Base-by-base conservation (phyloP, 2,888 invertebrate species). In the Chalcis sispes region DNA sequence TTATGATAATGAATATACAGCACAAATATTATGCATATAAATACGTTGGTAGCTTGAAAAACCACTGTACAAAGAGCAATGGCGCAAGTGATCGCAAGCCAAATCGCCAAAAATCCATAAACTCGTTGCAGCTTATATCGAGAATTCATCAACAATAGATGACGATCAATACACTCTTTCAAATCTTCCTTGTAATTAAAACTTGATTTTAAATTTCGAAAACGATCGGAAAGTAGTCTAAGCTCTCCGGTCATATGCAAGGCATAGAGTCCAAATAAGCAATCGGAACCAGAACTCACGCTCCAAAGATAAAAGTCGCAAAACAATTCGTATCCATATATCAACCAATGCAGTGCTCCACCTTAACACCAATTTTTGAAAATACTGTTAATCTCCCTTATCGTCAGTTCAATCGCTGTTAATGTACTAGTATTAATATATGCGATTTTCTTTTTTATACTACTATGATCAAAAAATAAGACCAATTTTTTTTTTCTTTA, bases 211-310 rank as follows among this genome's bases (percentile, higher is more conserved):
- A 79, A 36, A 36, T 78, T 79, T 0, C 27, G 42, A 46, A 82
- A 79, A 0, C 79, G 67, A 29, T 61, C 62, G 0, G 80, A 67
- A 29, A 83, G 76, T 15, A 77, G 77, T 5, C 80, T 79, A 15
- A 85, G 62, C 29, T 82, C 77, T 1, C 82, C 81, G 0, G 78
- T 71, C 61, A 85, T 81, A 54, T 83, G 83, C 52, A 83, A 82
- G 13, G 82, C 42, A 42, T 82, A 82, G 13, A 81, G 77, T 8
- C 83, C 82, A 64, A 84, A 84, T 3, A 83, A 71, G 0, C 77
- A 77, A 36, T 85, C 84, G 2, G 80, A 78, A 0, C 81, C 78
- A 10, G 7, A 27, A 1, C 25, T 73, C 4, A 82, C 42, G 3
- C 32, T 72, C n/a, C 77, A 36, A 0, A 81, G 69, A 27, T 58